phyloP scores from a whole-genome alignment of 2,797 vertebrate species.

The Yasuhikotakia modesta region DNA sequence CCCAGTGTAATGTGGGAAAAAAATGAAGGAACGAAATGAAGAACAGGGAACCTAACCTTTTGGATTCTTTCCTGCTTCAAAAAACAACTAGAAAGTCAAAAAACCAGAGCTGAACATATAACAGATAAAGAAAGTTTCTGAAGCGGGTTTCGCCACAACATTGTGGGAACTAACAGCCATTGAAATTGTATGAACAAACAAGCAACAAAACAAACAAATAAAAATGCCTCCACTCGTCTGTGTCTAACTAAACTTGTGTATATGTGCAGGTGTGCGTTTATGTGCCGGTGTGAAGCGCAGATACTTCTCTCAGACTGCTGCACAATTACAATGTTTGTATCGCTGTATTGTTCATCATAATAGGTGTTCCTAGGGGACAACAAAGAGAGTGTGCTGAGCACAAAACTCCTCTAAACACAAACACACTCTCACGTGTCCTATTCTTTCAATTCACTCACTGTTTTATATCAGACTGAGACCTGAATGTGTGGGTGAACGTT shows the following conservation, averaged over 20 bases:
- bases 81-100: constrained; percentile 2
- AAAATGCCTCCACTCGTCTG: not conserved
- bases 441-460: constrained; percentile 9
- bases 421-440: not conserved
- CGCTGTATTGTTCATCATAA: not conserved
- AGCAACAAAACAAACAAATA: constrained; percentile 31
- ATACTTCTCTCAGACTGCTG: not conserved
- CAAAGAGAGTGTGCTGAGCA: not conserved
- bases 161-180: not conserved
- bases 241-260: not conserved
- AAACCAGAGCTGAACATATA: not conserved
- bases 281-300: not conserved
- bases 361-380: not conserved
- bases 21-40: constrained; percentile 1
- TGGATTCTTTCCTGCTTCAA: not conserved
- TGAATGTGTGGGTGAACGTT: constrained; percentile 54
- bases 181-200: constrained; percentile 12
- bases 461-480: constrained; percentile 8
- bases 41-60: not conserved
- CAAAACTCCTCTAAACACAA: not conserved
- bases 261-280: not conserved
- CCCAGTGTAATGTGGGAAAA: constrained; percentile 32
- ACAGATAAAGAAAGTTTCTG: not conserved
- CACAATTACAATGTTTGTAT: not conserved
- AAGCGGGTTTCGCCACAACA: not conserved